Conservation (phyloP, 2,113 vertebrate genomes). For the Dendropsophus ebraccatus region DNA sequence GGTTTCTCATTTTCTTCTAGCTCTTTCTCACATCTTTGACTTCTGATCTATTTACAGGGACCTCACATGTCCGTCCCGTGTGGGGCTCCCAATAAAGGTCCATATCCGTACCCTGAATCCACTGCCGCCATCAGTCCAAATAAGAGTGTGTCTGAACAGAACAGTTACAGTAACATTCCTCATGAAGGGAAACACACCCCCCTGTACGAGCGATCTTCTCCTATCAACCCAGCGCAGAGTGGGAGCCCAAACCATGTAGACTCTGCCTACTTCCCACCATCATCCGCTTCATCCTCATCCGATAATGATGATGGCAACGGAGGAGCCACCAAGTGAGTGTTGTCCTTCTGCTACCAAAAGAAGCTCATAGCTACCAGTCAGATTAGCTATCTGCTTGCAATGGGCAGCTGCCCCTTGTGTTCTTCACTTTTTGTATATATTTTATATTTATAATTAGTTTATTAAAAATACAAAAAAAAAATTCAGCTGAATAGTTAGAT, state of each 20-base stretch:
- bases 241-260: conserved; percentile 84
- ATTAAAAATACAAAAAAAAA: not conserved
- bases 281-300: conserved; percentile 84
- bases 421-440: too few relatives aligned
- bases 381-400: too few relatives aligned
- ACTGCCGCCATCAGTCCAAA: conserved; percentile 73
- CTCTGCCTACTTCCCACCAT: conserved; percentile 82
- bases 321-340: conserved; percentile 87
- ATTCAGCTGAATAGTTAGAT: too few relatives aligned
- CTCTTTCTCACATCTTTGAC: not conserved
- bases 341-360: not conserved
- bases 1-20: too few relatives aligned
- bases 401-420: too few relatives aligned
- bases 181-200: conserved; percentile 90
- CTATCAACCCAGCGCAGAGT: conserved; percentile 79
- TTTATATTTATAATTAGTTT: too few relatives aligned
- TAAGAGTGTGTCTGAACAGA: conserved; percentile 83
- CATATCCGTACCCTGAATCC: conserved; percentile 78
- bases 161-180: conserved; percentile 92
- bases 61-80: conserved; percentile 76
- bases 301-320: conserved; percentile 88
- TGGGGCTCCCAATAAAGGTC: conserved; percentile 76
- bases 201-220: conserved; percentile 91
- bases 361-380: too few relatives aligned
- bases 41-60: conserved; percentile 65